Conservation (phyloP, 2,797 vertebrate genomes). For the Gila robusta region DNA sequence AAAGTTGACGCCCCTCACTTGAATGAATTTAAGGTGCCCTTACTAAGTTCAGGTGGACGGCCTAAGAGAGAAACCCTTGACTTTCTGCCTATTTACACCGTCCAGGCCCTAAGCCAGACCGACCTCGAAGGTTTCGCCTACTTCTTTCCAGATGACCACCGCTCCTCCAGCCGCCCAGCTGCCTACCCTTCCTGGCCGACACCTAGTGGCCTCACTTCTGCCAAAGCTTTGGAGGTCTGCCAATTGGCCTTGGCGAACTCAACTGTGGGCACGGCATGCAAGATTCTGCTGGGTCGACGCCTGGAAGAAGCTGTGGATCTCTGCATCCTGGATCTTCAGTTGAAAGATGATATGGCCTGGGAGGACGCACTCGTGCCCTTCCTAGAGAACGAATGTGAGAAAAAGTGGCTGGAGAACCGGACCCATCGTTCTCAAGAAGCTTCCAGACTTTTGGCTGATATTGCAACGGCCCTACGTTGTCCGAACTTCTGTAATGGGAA, state of each 20-base stretch:
- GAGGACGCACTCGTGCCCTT: conserved; percentile 75
- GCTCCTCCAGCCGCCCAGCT: conserved; percentile 63
- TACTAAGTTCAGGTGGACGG: conserved; percentile 25
- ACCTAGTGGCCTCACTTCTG: conserved; percentile 71
- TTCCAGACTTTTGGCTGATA: conserved; percentile 35
- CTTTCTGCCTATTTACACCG: conserved; percentile 67
- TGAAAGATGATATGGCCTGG: conserved; percentile 82
- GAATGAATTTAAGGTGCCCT: conserved; percentile 10
- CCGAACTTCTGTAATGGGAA: conserved; percentile 79
- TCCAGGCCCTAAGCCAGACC: conserved; percentile 68
- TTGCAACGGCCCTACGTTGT: conserved; percentile 75
- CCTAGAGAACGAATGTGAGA: conserved; percentile 87
- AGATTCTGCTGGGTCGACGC: conserved; percentile 72
- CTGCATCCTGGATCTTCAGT: conserved; percentile 81
- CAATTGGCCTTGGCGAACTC: conserved; percentile 76
- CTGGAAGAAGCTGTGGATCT: conserved; percentile 78
- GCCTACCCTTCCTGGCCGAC: conserved; percentile 77
- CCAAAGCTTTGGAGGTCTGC: conserved; percentile 76
- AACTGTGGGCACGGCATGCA: conserved; percentile 73
- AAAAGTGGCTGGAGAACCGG: conserved; percentile 76
- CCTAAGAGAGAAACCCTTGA: conserved; percentile 69
- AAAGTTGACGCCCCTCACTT: background rate
- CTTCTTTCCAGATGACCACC: conserved; percentile 84
- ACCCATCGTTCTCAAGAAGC: conserved; percentile 59
- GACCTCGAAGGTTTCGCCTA: conserved; percentile 78